Base-by-base conservation (phyloP, 2,797 vertebrate genomes). In the Heteromormyrus szaboi region DNA sequence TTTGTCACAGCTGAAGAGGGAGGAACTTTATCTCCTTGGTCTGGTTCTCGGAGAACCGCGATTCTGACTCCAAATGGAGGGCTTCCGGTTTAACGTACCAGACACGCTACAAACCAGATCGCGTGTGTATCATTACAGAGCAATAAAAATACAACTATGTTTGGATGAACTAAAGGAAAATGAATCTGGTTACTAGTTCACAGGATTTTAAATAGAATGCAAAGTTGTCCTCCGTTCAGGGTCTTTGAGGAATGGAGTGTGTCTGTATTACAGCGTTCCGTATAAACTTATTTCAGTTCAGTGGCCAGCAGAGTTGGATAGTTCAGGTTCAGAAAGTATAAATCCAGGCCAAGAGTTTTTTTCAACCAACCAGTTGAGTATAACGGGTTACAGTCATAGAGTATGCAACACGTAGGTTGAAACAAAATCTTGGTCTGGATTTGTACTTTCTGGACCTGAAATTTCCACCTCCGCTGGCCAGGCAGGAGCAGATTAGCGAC, bases 251-350 rank as follows among this genome's bases (percentile, higher is more conserved):
- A 79, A 83, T 87, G 48, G 50, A 14, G n/a, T 17, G 48, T 83
- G 53, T 59, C 65, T 79, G n/a, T 22, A 48, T 59, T 87, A 86
- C 25, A 48, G 22, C 68, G 5, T 79, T 81, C 53, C 25, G 12
- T 59, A 0, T 46, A 56, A 48, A n/a, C 46, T 48, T 86, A 54
- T 87, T 90, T 90, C 12, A 86, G 12, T 56, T 89, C 87, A 85
- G 46, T 14, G 25, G 22, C 48, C 44, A 85, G 81, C 53, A n/a
- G 54, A 59, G 54, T 7, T 22, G 56, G n/a, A 62, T 22, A 62
- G 56, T 62, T 22, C 56, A 62, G n/a, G n/a, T 62, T 25, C 56
- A 62, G 56, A 22, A 22, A 22, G 56, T 62, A 62, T n/a, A 62
- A 62, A 62, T 62, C 56, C n/a, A 59, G 5, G 54, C 17, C 19